Conservation (phyloP, 2,797 vertebrate genomes). For the Myiotriccus ornatus region DNA sequence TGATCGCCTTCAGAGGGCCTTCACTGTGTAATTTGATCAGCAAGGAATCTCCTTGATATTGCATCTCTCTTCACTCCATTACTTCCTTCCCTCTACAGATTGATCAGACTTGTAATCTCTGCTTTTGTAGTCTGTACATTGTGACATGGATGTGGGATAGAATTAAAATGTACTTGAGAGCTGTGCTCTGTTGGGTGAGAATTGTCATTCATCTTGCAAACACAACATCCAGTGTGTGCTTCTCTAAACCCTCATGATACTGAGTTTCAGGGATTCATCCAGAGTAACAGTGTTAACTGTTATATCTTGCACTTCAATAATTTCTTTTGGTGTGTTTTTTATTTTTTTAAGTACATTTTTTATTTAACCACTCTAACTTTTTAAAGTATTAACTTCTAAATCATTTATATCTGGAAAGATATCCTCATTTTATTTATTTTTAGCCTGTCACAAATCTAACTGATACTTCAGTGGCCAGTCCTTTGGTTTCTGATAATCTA, state of each 20-base stretch:
- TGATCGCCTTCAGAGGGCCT: not conserved
- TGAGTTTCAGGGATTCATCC: not conserved
- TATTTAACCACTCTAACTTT: not conserved
- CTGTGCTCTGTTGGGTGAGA: not conserved
- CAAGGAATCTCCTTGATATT: not conserved
- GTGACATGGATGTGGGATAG: not conserved
- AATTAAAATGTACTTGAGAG: not conserved
- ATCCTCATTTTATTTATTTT: not conserved
- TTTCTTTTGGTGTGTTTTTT: not conserved
- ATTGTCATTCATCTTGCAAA: not conserved
- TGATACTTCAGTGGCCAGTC: slow-evolving; percentile 7
- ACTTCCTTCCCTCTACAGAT: not conserved
- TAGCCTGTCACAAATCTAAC: slow-evolving; percentile 73
- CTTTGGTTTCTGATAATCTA: slow-evolving; percentile 45
- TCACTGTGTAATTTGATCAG: not conserved
- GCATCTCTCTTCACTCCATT: not conserved
- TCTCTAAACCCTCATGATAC: not conserved
- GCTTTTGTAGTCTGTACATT: not conserved
- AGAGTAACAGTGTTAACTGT: not conserved
- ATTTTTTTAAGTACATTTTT: not conserved
- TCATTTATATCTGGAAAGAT: not conserved
- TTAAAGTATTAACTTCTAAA: not conserved
- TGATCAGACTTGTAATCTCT: not conserved
- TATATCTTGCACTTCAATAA: not conserved
- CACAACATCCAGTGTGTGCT: not conserved